Percentiles rank a stretch among this genome's conserved stretches.
Conservation (phyloP, 1,140 invertebrate genomes). For the Eupeodes corollae region DNA sequence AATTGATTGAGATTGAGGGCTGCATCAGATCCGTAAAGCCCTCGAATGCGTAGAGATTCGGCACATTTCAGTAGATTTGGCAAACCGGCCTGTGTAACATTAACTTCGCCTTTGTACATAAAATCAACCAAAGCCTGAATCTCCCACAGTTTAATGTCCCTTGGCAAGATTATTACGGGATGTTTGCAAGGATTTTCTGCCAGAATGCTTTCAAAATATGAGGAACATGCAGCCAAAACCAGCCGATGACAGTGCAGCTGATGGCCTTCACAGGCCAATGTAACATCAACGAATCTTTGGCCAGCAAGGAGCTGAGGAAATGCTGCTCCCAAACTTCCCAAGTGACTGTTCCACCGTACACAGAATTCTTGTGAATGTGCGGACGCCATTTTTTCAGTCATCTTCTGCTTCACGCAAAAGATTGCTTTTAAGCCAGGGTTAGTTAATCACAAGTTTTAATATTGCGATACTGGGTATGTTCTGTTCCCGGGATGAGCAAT, state of each 20-base stretch:
- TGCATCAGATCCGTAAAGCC: conserved; percentile 41
- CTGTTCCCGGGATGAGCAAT: too few species aligned
- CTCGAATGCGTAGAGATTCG: conserved; percentile 65
- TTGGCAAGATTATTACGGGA: conserved; percentile 73
- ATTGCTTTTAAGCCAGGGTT: too few species aligned
- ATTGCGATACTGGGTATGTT: too few species aligned
- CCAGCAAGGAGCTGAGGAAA: conserved; percentile 54
- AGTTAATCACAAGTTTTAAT: too few species aligned
- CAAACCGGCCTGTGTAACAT: conserved; percentile 70
- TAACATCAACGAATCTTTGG: conserved; percentile 84
- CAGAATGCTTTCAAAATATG: conserved; percentile 67
- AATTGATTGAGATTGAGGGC: conserved; percentile 35
- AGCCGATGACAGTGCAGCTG: conserved; percentile 83
- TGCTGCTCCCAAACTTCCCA: conserved; percentile 35
- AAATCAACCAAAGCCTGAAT: conserved; percentile 74
- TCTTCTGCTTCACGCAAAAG: not conserved
- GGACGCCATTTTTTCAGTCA: conserved; percentile 34
- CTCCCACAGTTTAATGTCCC: conserved; percentile 53
- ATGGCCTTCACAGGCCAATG: conserved; percentile 73
- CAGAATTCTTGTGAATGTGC: conserved; percentile 59
- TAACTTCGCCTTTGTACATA: conserved; percentile 80
- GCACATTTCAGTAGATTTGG: conserved; percentile 67
- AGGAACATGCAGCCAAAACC: conserved; percentile 68
- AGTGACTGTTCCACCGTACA: conserved; percentile 66
- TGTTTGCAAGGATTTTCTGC: conserved; percentile 76